Evolutionary conservation across 2,888 invertebrate genomes (phyloP).

Genomic region (Hipparchia semele): DNA sequence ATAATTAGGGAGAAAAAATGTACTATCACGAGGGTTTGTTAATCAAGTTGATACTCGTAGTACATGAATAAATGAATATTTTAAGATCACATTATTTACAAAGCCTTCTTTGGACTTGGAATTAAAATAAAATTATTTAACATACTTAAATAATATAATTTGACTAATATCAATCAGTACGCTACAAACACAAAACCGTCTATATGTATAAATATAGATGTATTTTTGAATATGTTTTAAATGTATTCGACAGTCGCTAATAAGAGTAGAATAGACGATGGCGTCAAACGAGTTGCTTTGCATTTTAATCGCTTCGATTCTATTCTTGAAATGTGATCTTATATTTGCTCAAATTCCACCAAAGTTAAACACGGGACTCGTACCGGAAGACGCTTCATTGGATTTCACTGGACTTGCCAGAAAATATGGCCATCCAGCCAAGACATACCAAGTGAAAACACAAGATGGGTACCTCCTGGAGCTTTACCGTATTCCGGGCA

Average conservation of each 20-base stretch:
- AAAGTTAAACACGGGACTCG: background rate
- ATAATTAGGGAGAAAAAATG: too few species aligned
- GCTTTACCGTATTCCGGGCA: conserved; percentile 59
- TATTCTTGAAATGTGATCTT: background rate
- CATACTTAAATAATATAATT: background rate
- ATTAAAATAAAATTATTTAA: background rate
- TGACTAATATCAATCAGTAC: background rate
- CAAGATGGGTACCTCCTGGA: conserved; percentile 65
- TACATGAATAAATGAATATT: background rate
- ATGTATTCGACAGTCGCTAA: background rate
- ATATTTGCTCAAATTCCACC: background rate
- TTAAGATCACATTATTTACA: background rate
- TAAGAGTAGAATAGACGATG: background rate
- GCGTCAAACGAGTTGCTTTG: background rate
- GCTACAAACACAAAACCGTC: background rate
- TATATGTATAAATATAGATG: background rate
- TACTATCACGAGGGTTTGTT: background rate
- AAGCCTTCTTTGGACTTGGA: background rate
- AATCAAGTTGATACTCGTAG: background rate
- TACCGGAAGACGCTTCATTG: background rate
- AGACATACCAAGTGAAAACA: conserved; percentile 54
- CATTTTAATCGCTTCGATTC: background rate
- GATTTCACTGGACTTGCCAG: conserved; percentile 4
- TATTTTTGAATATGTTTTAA: background rate
- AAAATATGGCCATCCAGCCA: conserved; percentile 56